Evolutionary conservation across 1,140 invertebrate genomes (phyloP).

Genomic region (Heliconius hermathena): DNA sequence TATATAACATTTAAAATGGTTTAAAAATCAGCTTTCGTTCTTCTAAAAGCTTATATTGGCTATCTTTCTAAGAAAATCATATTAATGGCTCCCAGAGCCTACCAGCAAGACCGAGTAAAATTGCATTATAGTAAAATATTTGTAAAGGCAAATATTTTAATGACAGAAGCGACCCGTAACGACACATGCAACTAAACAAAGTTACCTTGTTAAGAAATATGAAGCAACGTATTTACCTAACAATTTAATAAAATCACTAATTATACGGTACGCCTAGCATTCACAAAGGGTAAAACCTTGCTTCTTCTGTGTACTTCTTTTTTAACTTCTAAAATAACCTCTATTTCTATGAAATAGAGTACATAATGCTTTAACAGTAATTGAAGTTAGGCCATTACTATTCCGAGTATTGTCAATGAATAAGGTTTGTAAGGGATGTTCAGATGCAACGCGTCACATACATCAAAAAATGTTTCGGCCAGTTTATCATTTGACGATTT

Average conservation of each 20-base stretch:
- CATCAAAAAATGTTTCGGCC: conserved; percentile 23
- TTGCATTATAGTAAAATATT: conserved; percentile 33
- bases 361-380: conserved; percentile 31
- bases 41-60: neutral
- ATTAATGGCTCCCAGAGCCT: neutral
- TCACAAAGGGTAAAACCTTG: conserved; percentile 68
- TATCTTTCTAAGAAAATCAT: neutral
- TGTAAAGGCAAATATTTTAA: conserved; percentile 37
- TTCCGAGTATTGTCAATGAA: conserved; percentile 55
- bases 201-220: conserved; percentile 49
- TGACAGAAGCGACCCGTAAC: conserved; percentile 33
- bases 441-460: conserved; percentile 64
- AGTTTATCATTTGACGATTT: neutral
- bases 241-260: conserved; percentile 78
- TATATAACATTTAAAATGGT: no score
- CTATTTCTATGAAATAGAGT: neutral
- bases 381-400: conserved; percentile 44
- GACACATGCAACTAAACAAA: conserved; percentile 43
- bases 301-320: conserved; percentile 43
- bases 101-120: conserved; percentile 5
- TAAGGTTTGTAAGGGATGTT: conserved; percentile 77
- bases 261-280: conserved; percentile 73
- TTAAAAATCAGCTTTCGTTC: neutral
- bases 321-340: conserved; percentile 35
- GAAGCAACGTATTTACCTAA: conserved; percentile 66